phyloP scores from a whole-genome alignment of 2,888 invertebrate genomes.

The Thera britannica region DNA sequence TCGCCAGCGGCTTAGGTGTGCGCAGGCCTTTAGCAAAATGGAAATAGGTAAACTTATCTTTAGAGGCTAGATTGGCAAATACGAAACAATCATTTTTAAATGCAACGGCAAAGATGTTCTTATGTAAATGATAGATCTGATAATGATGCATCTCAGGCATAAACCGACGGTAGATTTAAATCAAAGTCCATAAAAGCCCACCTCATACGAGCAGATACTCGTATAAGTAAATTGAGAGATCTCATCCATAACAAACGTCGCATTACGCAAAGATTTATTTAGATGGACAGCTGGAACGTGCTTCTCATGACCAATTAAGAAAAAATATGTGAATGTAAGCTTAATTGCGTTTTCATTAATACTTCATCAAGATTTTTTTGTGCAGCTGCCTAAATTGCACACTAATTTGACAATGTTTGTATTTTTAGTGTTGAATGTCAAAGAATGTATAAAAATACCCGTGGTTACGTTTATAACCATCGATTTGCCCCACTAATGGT shows the following conservation, averaged over 20 bases:
- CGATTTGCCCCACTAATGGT: too few relatives aligned
- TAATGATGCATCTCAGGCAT: conserved; percentile 2
- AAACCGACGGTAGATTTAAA: conserved; percentile 28
- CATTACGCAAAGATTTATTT: conserved; percentile 61
- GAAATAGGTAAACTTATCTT: too few relatives aligned
- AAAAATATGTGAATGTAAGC: conserved; percentile 55
- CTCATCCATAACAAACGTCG: conserved; percentile 51
- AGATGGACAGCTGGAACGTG: conserved; percentile 53
- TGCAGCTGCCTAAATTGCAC: conserved; percentile 45
- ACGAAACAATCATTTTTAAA: too few relatives aligned
- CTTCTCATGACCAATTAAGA: conserved; percentile 50
- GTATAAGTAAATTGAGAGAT: conserved; percentile 58
- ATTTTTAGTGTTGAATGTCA: conserved; percentile 27
- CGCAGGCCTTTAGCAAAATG: too few relatives aligned
- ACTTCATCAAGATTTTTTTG: conserved; percentile 49
- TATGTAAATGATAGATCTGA: neutral
- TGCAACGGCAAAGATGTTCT: neutral
- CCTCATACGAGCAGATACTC: conserved; percentile 44
- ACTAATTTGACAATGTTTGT: conserved; percentile 49
- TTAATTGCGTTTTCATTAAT: conserved; percentile 65
- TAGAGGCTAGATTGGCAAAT: too few relatives aligned
- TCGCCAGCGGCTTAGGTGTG: too few relatives aligned
- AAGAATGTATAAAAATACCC: conserved; percentile 22
- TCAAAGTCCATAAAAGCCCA: conserved; percentile 42
- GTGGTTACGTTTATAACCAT: too few relatives aligned